These are phyloP conservation scores for Lasiommata megera DNA, from an alignment of 2,888 invertebrate species.

Conservation along the genomic window DNA sequence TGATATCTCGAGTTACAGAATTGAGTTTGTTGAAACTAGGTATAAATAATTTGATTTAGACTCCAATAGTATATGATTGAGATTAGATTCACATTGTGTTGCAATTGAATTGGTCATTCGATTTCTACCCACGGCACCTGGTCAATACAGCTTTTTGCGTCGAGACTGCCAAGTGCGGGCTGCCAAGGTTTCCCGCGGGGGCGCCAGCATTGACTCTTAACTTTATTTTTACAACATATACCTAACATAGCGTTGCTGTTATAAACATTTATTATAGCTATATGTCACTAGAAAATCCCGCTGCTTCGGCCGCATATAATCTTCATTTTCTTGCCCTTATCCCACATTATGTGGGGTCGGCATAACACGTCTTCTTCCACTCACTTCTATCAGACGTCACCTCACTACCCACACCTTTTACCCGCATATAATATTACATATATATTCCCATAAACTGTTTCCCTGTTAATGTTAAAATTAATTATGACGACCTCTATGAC, in stretches of 20 bases:
- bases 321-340: too few species aligned
- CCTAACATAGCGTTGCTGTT: background rate
- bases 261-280: background rate
- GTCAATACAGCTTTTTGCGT: constrained; percentile 27
- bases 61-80: constrained; percentile 19
- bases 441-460: too few species aligned
- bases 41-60: background rate
- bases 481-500: too few species aligned
- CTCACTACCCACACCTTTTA: too few species aligned
- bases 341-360: too few species aligned
- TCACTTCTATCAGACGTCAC: too few species aligned
- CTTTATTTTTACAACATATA: constrained; percentile 30
- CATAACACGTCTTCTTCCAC: too few species aligned
- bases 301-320: too few species aligned
- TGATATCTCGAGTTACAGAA: background rate
- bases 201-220: constrained; percentile 38
- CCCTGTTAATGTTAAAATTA: too few species aligned
- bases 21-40: constrained; percentile 1
- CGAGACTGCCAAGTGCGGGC: constrained; percentile 47
- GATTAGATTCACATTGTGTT: constrained; percentile 19
- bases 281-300: too few species aligned
- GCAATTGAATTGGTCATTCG: constrained; percentile 27
- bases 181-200: constrained; percentile 52
- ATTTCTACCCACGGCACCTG: constrained; percentile 40
- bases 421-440: too few species aligned